Evolutionary conservation across 1,140 invertebrate species (phyloP), one percentile per base, ranked within the genome.

Genomic region (Zophobas morio): DNA sequence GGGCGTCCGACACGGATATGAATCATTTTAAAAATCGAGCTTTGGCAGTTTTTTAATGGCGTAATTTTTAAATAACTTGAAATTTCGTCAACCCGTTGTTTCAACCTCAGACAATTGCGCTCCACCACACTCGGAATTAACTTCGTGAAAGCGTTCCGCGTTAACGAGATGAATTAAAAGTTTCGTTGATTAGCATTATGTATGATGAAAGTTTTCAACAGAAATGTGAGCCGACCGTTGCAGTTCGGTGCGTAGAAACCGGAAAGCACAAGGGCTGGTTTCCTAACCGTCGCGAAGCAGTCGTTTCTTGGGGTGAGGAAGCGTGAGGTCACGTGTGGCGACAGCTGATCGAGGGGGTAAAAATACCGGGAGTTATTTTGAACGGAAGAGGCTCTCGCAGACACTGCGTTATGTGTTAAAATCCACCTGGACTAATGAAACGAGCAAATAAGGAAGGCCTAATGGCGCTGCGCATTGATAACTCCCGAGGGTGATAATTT

Each of bases 291-390:
- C 63, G 71, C 46, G 36, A 63, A 60, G 60, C 74, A 70, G 74
- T 76, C 70, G 72, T 74, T 74, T 63, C 47, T 42, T 51, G 40
- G 74, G 74, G 74, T 76, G 57, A 76, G 74, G 56, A 76, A 66
- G 51, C 74, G 57, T 57, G 56, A 76, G 33, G 51, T 75, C 74
- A 76, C 74, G 74, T 76, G 74, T 70, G 5, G 6, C 74, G 74
- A 76, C 74, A 76, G 74, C 74, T 76, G 74, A 76, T 76, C 54
- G 39, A 39, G 60, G 60, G 60, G 40, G 60, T 66, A 66, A 66
- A 66, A 66, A 66, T 66, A 66, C 6, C 60, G 60, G 8, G 57
- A 66, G 37, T 0, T 20, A 3, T 40, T 66, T 2, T 40, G 33
- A 33, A 42, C 60, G 39, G 35, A 39, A 39, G 20, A 42, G 33